Conservation (phyloP, 2,888 invertebrate genomes). For the Sphecodes monilicornis region DNA sequence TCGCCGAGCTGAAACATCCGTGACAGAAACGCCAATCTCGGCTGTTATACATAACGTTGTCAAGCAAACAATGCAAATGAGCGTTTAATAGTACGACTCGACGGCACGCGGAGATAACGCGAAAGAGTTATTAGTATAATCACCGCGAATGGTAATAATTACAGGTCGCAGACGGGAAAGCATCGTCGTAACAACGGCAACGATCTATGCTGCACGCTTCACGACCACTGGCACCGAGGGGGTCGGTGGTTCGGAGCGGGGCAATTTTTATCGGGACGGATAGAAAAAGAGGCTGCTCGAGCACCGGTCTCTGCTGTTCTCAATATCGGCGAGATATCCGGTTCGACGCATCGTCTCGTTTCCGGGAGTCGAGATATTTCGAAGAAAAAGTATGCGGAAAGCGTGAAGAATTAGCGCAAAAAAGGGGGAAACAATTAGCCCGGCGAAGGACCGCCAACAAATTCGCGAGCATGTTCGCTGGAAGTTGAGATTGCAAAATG, state of each 20-base stretch:
- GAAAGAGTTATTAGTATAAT: conserved; percentile 66
- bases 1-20: background rate
- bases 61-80: conserved; percentile 24
- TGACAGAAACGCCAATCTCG: conserved; percentile 13
- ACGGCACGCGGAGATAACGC: conserved; percentile 20
- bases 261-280: background rate
- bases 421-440: conserved; percentile 73
- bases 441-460: conserved; percentile 77
- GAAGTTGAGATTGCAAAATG: conserved; percentile 83
- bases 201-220: background rate
- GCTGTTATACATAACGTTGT: conserved; percentile 5
- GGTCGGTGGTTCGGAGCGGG: too few species aligned
- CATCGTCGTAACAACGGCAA: conserved; percentile 22
- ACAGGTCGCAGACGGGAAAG: conserved; percentile 56
- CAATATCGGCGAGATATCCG: background rate
- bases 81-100: conserved; percentile 13
- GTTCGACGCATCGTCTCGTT: background rate
- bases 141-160: conserved; percentile 77
- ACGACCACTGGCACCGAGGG: background rate
- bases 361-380: conserved; percentile 51
- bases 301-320: background rate
- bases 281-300: background rate
- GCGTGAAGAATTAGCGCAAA: conserved; percentile 66
- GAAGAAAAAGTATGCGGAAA: conserved; percentile 34
- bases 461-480: conserved; percentile 80